Evolutionary conservation across 2,113 vertebrate genomes (phyloP).

Genomic region (Anhinga anhinga): DNA sequence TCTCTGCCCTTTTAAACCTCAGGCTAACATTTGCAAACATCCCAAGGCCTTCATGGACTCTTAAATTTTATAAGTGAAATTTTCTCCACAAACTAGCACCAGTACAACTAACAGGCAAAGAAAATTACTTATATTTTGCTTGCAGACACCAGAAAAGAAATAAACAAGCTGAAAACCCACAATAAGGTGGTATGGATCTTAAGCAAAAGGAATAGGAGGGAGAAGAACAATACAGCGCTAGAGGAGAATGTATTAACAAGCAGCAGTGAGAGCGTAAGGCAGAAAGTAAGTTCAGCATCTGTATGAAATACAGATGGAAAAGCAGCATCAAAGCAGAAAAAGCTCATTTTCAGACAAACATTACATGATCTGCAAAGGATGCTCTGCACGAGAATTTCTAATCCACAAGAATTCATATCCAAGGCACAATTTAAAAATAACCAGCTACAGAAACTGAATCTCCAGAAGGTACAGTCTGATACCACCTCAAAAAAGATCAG

Average conservation of each 20-base stretch:
- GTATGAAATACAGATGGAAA: not conserved
- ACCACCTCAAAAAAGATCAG: not conserved
- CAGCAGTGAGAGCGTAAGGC: not conserved
- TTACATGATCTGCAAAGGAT: not conserved
- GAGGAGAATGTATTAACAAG: not conserved
- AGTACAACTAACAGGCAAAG: not conserved
- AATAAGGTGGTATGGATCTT: not conserved
- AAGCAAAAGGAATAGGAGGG: not conserved
- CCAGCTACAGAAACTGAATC: not conserved
- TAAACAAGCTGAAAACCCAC: not conserved
- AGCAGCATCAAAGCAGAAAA: not conserved
- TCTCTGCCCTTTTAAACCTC: not conserved
- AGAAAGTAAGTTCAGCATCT: not conserved
- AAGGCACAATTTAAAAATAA: slow-evolving; percentile 23
- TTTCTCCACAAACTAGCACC: not conserved
- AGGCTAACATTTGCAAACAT: not conserved
- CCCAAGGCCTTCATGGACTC: not conserved
- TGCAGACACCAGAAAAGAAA: not conserved
- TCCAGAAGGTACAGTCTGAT: not conserved
- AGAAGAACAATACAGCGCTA: not conserved
- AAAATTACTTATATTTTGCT: not conserved
- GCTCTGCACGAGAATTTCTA: not conserved
- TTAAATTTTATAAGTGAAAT: not conserved
- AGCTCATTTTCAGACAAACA: not conserved
- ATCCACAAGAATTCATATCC: not conserved